phyloP scores from a whole-genome alignment of 92 coral and sea anemone genomes.

The Epizoanthus fatuus region DNA sequence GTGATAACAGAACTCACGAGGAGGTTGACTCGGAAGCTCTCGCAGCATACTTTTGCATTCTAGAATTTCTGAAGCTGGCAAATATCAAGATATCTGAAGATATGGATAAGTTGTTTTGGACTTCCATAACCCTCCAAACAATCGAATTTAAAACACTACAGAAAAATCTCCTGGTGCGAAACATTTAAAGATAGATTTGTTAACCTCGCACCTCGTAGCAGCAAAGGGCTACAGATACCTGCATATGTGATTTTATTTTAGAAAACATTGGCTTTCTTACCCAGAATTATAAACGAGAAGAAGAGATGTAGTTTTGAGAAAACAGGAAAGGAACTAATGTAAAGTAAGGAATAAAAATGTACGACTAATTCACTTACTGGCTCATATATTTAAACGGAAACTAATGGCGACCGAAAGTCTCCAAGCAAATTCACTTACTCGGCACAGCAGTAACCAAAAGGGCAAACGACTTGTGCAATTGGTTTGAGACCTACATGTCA shows the following conservation, averaged over 20 bases:
- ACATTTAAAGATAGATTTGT: conserved; percentile 37
- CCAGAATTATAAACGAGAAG: background rate
- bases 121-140: background rate
- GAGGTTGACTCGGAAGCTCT: too few relatives aligned
- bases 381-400: conserved; percentile 58
- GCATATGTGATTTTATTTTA: background rate
- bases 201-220: conserved; percentile 9
- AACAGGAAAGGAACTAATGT: background rate
- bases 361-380: conserved; percentile 33
- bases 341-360: conserved; percentile 4
- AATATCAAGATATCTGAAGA: conserved; percentile 16
- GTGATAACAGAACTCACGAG: too few relatives aligned
- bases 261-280: background rate
- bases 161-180: conserved; percentile 25
- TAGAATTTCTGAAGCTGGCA: background rate
- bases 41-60: background rate
- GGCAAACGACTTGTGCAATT: background rate
- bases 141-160: conserved; percentile 34
- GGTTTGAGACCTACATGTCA: background rate
- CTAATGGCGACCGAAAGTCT: conserved; percentile 73
- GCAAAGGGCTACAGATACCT: background rate
- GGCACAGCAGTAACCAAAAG: conserved; percentile 3
- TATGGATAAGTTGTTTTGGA: background rate
- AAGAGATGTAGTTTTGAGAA: background rate
- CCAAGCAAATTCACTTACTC: conserved; percentile 42